Evolutionary conservation across 2,113 vertebrate genomes (phyloP).

Genomic region (Protomyctophum bolini): DNA sequence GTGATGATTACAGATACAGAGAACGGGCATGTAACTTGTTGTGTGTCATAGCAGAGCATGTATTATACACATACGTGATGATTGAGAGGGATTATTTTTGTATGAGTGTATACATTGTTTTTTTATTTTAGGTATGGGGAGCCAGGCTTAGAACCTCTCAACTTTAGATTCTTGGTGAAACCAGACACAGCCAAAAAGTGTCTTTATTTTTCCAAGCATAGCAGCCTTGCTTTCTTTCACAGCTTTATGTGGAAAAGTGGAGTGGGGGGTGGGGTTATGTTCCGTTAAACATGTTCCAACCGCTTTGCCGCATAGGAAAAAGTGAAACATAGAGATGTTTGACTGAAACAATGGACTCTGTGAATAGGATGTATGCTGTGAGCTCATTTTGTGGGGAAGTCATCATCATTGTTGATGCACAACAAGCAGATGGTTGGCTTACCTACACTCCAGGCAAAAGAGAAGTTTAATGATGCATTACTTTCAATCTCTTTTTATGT

Average conservation of each 20-base stretch:
- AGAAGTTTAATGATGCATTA: slow-evolving; percentile 37
- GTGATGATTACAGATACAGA: too few relatives aligned
- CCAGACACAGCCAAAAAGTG: slow-evolving; percentile 1
- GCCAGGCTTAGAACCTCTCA: too few relatives aligned
- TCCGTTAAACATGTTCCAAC: slow-evolving; percentile 37
- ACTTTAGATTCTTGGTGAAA: slow-evolving; percentile 3
- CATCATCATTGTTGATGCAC: slow-evolving; percentile 13
- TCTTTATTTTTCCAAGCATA: neutral
- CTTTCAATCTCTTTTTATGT: neutral
- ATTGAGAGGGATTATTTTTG: too few relatives aligned
- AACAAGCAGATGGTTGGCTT: slow-evolving; percentile 49
- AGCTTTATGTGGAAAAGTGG: slow-evolving; percentile 57
- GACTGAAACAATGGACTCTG: slow-evolving; percentile 20
- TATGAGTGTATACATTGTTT: too few relatives aligned
- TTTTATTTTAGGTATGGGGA: neutral
- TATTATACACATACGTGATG: too few relatives aligned
- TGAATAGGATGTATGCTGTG: neutral
- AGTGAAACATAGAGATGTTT: slow-evolving; percentile 57
- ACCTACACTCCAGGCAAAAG: slow-evolving; percentile 13
- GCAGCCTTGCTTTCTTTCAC: slow-evolving; percentile 11
- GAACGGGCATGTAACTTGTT: neutral
- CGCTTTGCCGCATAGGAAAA: slow-evolving; percentile 50
- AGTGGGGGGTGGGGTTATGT: slow-evolving; percentile 14
- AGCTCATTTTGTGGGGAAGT: slow-evolving; percentile 7
- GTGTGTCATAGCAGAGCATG: neutral